A percentile compares a stretch with the other conserved stretches of the same genome.
phyloP scores from a whole-genome alignment of 1,140 invertebrate genomes.

The Cephus cinctus region DNA sequence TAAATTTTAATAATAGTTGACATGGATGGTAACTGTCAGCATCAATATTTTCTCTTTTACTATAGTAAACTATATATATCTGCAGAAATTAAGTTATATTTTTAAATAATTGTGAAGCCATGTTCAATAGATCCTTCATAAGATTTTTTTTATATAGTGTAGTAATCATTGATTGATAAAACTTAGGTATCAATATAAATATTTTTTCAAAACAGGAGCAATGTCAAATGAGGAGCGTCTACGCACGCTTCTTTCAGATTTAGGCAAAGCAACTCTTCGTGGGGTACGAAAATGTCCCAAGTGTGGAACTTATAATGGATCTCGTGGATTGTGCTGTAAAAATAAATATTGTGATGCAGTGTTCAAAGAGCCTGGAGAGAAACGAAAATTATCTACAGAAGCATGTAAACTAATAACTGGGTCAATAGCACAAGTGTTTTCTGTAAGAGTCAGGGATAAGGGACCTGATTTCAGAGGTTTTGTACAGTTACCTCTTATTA shows the following conservation, averaged over 20 bases:
- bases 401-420: slow-evolving; percentile 70
- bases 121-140: too few relatives aligned
- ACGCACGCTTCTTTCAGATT: slow-evolving; percentile 57
- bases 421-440: slow-evolving; percentile 65
- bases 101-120: too few relatives aligned
- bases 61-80: too few relatives aligned
- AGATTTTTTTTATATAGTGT: too few relatives aligned
- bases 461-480: slow-evolving; percentile 74
- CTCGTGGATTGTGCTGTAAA: slow-evolving; percentile 72
- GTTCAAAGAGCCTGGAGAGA: slow-evolving; percentile 68
- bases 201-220: not conserved
- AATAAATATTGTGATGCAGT: slow-evolving; percentile 73
- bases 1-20: too few relatives aligned
- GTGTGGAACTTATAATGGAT: slow-evolving; percentile 78
- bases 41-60: too few relatives aligned
- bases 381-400: slow-evolving; percentile 65
- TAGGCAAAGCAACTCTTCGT: slow-evolving; percentile 68
- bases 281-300: slow-evolving; percentile 77
- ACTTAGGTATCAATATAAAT: too few relatives aligned
- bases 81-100: too few relatives aligned
- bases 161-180: too few relatives aligned
- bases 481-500: slow-evolving; percentile 67
- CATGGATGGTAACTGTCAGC: too few relatives aligned
- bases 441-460: slow-evolving; percentile 67
- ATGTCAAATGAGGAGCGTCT: slow-evolving; percentile 50